Conservation (phyloP, 2,113 vertebrate genomes). For the Brachionichthys hirsutus region DNA sequence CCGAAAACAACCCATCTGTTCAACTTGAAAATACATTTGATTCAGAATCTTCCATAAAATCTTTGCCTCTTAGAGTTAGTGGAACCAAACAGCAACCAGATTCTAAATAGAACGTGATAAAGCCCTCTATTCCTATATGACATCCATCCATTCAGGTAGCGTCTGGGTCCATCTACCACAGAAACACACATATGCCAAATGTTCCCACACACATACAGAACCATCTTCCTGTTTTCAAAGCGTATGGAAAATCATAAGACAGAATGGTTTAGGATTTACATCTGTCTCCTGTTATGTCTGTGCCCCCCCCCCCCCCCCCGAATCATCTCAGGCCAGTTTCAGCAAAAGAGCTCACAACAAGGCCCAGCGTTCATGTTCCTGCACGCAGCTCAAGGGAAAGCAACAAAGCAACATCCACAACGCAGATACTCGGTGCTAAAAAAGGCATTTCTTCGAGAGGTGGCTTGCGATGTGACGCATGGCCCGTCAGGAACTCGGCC, state of each 20-base stretch:
- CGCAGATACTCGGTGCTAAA: conserved; percentile 59
- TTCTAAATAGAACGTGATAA: conserved; percentile 16
- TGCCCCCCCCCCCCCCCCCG: conserved; percentile 69
- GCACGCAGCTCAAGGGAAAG: conserved; percentile 52
- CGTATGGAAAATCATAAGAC: conserved; percentile 73
- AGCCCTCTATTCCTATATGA: not conserved
- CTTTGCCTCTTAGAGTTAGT: conserved; percentile 8
- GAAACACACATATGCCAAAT: conserved; percentile 56
- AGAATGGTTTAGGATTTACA: conserved; percentile 78
- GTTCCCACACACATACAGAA: conserved; percentile 46
- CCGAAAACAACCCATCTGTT: conserved; percentile 12
- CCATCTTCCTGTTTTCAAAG: conserved; percentile 76
- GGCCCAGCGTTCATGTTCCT: conserved; percentile 63
- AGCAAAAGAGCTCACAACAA: conserved; percentile 66
- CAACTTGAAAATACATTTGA: conserved; percentile 21
- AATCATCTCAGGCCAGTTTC: conserved; percentile 72
- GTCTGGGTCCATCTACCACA: conserved; percentile 38
- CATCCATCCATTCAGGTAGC: conserved; percentile 22
- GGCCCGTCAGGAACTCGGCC: not conserved
- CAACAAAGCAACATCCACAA: conserved; percentile 69
- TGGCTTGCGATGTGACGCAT: not conserved
- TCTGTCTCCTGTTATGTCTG: conserved; percentile 77
- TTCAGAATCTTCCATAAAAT: conserved; percentile 14
- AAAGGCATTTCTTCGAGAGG: too few species aligned
- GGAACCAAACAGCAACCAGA: conserved; percentile 10